Evolutionary conservation across 2,797 vertebrate species (phyloP), one percentile per base, ranked within the genome.

Genomic region (Carapus acus): DNA sequence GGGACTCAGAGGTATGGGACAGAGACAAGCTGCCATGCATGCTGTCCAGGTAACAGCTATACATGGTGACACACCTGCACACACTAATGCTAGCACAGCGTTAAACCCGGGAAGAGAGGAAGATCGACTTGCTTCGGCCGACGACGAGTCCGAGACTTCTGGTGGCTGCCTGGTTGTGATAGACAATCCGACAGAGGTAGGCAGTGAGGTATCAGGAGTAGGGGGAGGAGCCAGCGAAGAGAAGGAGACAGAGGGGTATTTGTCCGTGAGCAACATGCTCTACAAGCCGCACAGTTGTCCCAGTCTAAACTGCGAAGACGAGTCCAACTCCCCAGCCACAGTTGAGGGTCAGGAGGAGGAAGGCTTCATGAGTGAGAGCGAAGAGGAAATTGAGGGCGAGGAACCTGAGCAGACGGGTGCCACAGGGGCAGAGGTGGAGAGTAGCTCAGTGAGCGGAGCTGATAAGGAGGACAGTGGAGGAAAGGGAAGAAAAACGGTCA

Each of bases 201-300:
- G 21, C 0, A 16, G 47, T 27, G 47, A 54, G 21, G 43, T 49
- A 8, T 36, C 22, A 42, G 46, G 68, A 41, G 38, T 1, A 6
- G 40, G 72, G 19, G 63, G 62, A 49, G 56, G 70, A 44, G 16
- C 14, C 3, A 56, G 33, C 8, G 58, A 6, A 39, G 27, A 78
- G 22, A 61, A 65, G 20, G 78, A 87, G 41, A 36, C 49, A 8
- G 72, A 83, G 11, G 58, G 65, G 49, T 81, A 54, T 71, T 64
- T 84, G 65, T 67, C 65, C 18, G 65, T 71, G 36, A 79, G 69
- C 48, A 76, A 66, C 65, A 66, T 53, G 1, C 68, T 88, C 15
- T 85, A 85, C 69, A 88, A 88, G 47, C 80, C 79, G 0, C 76
- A 31, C 59, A 88, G 87, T 77, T 87, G 86, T 62, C 86, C 84